Evolutionary conservation across 1,140 invertebrate genomes (phyloP).

Genomic region (Diabrotica virgifera): DNA sequence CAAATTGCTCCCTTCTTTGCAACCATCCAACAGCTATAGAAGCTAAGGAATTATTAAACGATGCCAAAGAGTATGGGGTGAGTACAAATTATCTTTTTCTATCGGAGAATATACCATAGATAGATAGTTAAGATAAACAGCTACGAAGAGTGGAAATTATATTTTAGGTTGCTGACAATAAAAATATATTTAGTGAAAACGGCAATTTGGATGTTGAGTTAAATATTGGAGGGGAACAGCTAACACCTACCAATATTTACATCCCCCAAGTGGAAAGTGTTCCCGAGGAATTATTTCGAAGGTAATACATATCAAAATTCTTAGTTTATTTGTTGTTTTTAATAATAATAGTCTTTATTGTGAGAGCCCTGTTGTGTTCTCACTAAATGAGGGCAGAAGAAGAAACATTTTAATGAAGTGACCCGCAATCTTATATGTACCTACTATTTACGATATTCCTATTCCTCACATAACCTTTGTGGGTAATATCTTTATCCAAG

Average conservation of each 20-base stretch:
- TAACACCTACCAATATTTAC: conserved; percentile 4
- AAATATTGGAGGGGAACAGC: conserved; percentile 45
- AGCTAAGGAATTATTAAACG: conserved; percentile 67
- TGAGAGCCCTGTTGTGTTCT: too few species aligned
- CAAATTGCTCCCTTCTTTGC: conserved; percentile 74
- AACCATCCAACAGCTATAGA: conserved; percentile 76
- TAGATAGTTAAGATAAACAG: too few species aligned
- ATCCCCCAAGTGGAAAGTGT: conserved; percentile 49
- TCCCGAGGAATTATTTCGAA: conserved; percentile 56
- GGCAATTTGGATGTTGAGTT: conserved; percentile 53
- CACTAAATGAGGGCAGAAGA: too few species aligned
- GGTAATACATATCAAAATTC: conserved; percentile 34
- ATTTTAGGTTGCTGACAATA: conserved; percentile 50
- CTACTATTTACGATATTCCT: too few species aligned
- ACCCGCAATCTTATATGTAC: too few species aligned
- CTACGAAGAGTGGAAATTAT: not conserved
- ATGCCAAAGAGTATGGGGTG: conserved; percentile 70
- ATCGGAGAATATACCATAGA: too few species aligned
- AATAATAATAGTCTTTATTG: too few species aligned
- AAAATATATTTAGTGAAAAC: conserved; percentile 50
- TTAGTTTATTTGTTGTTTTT: not conserved
- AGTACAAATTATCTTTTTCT: too few species aligned
- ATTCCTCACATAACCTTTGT: too few species aligned
- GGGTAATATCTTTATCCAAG: too few species aligned
- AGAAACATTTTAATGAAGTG: too few species aligned